Conservation (phyloP, 2,888 invertebrate genomes). For the Omphaloscelis lunosa region DNA sequence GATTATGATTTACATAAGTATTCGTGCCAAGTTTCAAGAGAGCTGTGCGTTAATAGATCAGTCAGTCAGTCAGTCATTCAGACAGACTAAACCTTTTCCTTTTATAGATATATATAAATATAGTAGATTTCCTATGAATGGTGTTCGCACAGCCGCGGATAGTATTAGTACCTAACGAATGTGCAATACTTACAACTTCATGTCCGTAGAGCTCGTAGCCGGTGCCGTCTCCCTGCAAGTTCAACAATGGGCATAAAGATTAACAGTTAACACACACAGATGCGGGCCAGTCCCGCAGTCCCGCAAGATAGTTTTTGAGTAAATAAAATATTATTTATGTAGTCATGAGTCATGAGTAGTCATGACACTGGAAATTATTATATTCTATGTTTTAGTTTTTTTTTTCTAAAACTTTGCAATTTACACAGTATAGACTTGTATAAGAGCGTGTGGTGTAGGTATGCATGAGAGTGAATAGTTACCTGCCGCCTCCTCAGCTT, state of each 20-base stretch:
- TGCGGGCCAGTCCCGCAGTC: too few species aligned
- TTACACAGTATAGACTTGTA: too few species aligned
- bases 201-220: slow-evolving; percentile 93
- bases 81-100: too few species aligned
- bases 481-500: slow-evolving; percentile 95
- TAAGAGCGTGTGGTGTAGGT: not conserved
- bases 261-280: slow-evolving; percentile 75
- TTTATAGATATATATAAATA: too few species aligned
- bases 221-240: slow-evolving; percentile 95
- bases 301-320: not conserved
- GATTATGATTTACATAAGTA: too few species aligned
- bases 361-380: not conserved
- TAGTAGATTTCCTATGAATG: not conserved
- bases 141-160: not conserved
- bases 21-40: too few species aligned
- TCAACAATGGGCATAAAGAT: slow-evolving; percentile 90
- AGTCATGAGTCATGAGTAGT: too few species aligned
- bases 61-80: too few species aligned
- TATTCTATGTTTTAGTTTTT: not conserved
- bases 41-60: too few species aligned
- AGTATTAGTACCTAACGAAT: not conserved
- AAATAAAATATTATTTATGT: not conserved
- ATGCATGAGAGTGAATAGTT: slow-evolving; percentile 82
- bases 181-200: slow-evolving; percentile 92
- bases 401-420: not conserved